Conservation (phyloP, 2,888 invertebrate species). For the Catonia carolina region DNA sequence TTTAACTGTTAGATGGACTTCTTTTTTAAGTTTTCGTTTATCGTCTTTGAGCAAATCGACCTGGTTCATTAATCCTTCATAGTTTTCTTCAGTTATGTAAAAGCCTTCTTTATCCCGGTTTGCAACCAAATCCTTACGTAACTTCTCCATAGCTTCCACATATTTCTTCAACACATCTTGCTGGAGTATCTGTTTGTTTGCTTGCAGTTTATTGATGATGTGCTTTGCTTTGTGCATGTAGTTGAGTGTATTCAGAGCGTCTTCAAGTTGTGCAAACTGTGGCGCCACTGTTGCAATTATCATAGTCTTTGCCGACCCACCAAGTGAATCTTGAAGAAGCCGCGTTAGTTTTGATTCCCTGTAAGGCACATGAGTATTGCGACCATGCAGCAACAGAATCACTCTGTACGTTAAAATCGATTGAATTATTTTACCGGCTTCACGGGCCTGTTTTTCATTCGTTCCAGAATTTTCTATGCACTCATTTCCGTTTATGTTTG, state of each 20-base stretch:
- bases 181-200: constrained; percentile 83
- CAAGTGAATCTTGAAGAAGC: constrained; percentile 88
- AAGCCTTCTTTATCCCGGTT: constrained; percentile 80
- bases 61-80: constrained; percentile 54
- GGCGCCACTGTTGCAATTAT: constrained; percentile 96
- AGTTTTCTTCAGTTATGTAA: constrained; percentile 79
- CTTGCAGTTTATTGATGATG: constrained; percentile 83
- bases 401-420: constrained; percentile 86
- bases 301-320: constrained; percentile 92
- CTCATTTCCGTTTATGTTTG: constrained; percentile 95
- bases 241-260: constrained; percentile 88
- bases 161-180: constrained; percentile 71
- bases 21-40: no score
- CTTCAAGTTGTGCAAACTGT: constrained; percentile 76
- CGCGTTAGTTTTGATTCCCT: constrained; percentile 95
- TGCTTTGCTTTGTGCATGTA: constrained; percentile 92
- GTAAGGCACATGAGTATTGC: constrained; percentile 89
- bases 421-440: constrained; percentile 95
- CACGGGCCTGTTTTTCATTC: constrained; percentile 82
- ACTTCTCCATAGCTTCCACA: constrained; percentile 81
- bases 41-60: no score
- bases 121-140: constrained; percentile 80
- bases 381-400: constrained; percentile 87
- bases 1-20: no score
- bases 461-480: constrained; percentile 95